Conservation (phyloP, 2,113 vertebrate species). For the Chloropsis cyanopogon region DNA sequence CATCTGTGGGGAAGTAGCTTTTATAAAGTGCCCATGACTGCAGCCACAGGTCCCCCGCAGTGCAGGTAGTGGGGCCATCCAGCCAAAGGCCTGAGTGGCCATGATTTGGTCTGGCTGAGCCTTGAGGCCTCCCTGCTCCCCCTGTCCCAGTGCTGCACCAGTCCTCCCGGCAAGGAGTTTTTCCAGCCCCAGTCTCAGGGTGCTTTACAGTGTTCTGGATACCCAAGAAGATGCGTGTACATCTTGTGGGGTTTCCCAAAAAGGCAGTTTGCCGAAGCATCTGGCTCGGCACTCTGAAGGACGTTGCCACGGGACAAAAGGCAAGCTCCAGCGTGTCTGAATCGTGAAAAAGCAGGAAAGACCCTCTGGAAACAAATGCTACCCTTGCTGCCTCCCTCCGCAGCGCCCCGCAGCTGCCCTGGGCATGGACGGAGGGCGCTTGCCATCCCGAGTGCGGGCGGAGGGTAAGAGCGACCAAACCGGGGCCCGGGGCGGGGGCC, state of each 20-base stretch:
- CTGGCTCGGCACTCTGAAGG: not conserved
- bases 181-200: too few species aligned
- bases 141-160: not conserved
- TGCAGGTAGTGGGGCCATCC: accelerated
- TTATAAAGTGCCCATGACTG: accelerated
- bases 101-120: not conserved
- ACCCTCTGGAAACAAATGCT: not conserved
- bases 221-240: accelerated
- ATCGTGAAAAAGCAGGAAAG: not conserved
- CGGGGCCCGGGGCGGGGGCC: not conserved
- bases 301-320: not conserved
- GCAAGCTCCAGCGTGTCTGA: not conserved
- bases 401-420: not conserved
- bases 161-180: not conserved
- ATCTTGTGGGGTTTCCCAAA: not conserved
- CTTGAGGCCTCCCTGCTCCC: not conserved
- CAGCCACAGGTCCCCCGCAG: not conserved
- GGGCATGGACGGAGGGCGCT: not conserved
- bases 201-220: not conserved
- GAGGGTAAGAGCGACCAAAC: not conserved
- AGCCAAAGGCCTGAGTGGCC: accelerated
- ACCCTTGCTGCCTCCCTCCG: not conserved
- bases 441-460: not conserved
- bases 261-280: not conserved
- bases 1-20: not conserved